Percentiles rank a stretch among this genome's conserved stretches.
Evolutionary conservation across 2,888 invertebrate genomes (phyloP).

Genomic region (Mythimna albipuncta): DNA sequence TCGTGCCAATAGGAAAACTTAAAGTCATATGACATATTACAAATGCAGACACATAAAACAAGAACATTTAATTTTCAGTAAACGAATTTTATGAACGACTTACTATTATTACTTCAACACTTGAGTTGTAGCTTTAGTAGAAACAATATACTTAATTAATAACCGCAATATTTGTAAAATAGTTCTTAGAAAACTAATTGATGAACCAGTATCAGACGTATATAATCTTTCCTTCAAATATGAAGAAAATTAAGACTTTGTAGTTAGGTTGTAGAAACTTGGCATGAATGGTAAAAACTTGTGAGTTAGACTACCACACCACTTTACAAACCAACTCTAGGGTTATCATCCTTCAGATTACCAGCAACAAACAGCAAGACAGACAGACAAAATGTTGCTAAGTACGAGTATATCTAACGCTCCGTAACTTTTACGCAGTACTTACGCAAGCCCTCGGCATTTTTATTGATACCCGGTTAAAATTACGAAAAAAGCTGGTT

Average conservation of each 20-base stretch:
- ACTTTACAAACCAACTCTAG: slow-evolving; percentile 1
- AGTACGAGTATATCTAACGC: slow-evolving; percentile 16
- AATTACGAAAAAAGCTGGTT: slow-evolving; percentile 64
- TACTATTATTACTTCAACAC: background rate
- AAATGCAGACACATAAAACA: slow-evolving; percentile 5
- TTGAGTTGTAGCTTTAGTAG: slow-evolving; percentile 5
- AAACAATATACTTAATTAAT: background rate
- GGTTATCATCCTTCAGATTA: slow-evolving; percentile 6
- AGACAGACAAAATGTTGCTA: slow-evolving; percentile 3
- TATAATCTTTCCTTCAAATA: background rate
- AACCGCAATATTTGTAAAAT: background rate
- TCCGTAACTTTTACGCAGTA: slow-evolving; percentile 43
- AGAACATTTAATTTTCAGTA: slow-evolving; percentile 9
- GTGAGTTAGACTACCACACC: slow-evolving; percentile 3
- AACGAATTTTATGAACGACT: background rate
- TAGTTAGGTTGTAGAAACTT: background rate
- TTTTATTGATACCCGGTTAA: slow-evolving; percentile 62
- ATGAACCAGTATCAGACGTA: background rate
- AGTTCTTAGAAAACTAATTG: background rate
- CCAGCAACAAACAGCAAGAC: slow-evolving; percentile 9
- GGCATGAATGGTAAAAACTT: background rate
- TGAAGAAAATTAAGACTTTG: background rate
- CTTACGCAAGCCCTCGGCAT: slow-evolving; percentile 62
- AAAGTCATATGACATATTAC: slow-evolving; percentile 11
- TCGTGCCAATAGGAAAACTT: slow-evolving; percentile 30